Evolutionary conservation across 2,113 vertebrate species (phyloP).

Genomic region (Mandrillus leucophaeus): DNA sequence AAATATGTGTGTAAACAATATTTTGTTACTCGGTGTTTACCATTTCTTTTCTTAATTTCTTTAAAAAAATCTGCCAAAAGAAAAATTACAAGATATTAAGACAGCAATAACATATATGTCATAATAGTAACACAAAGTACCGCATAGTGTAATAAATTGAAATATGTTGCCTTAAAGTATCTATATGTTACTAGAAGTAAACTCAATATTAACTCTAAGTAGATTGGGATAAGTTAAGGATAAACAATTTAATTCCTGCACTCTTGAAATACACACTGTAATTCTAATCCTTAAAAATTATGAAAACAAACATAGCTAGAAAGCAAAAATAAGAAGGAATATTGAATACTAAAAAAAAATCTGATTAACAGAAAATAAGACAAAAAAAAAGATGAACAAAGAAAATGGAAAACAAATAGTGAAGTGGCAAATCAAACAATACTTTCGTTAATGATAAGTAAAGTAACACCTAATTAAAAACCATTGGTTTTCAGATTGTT

Average conservation of each 20-base stretch:
- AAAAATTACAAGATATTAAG: not conserved
- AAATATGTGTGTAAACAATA: not conserved
- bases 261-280: not conserved
- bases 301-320: not conserved
- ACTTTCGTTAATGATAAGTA: not conserved
- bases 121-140: not conserved
- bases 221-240: not conserved
- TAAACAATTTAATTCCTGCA: not conserved
- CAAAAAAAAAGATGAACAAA: not conserved
- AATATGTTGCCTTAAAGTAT: accelerated
- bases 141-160: accelerated
- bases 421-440: not conserved
- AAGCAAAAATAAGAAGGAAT: not conserved
- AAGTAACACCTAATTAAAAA: not conserved
- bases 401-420: not conserved
- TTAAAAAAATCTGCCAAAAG: not conserved
- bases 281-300: not conserved
- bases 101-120: not conserved
- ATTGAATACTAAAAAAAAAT: not conserved
- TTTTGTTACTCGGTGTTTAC: not conserved
- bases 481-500: not conserved
- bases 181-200: not conserved
- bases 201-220: not conserved
- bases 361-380: not conserved
- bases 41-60: not conserved